Percentiles rank a stretch among this genome's conserved stretches.
Conservation (phyloP, 2,113 vertebrate species). For the Synodontis membranacea region DNA sequence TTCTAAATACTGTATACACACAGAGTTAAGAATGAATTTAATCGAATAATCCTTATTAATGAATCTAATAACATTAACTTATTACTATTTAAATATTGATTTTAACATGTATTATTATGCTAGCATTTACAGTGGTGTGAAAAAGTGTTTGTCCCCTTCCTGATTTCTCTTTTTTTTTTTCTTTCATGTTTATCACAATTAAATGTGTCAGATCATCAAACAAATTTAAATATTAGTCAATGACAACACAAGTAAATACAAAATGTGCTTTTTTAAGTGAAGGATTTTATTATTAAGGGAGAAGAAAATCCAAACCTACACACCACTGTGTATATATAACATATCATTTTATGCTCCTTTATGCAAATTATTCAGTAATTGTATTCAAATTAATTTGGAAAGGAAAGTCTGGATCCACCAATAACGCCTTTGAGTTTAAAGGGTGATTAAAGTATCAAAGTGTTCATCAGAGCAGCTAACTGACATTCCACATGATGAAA, state of each 20-base stretch:
- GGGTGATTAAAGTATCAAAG: not conserved
- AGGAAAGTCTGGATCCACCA: not conserved
- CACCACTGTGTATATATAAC: no score
- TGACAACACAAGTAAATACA: no score
- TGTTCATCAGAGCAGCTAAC: slow-evolving; percentile 29
- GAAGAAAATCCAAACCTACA: no score
- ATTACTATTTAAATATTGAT: not conserved
- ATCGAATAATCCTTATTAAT: not conserved
- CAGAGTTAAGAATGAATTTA: not conserved
- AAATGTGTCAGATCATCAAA: no score
- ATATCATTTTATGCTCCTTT: no score
- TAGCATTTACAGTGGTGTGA: no score
- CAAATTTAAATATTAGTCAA: no score
- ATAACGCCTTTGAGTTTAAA: not conserved
- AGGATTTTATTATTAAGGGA: no score
- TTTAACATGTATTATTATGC: not conserved
- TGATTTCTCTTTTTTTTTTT: no score
- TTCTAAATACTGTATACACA: not conserved
- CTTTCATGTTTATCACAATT: no score
- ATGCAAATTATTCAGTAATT: not conserved
- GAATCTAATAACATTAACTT: not conserved
- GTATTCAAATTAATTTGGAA: not conserved
- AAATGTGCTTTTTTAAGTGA: no score
- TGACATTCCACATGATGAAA: slow-evolving; percentile 19
- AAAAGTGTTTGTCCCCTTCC: no score